Evolutionary conservation across 2,113 vertebrate species (phyloP).

Genomic region (Hepsetus odoe): DNA sequence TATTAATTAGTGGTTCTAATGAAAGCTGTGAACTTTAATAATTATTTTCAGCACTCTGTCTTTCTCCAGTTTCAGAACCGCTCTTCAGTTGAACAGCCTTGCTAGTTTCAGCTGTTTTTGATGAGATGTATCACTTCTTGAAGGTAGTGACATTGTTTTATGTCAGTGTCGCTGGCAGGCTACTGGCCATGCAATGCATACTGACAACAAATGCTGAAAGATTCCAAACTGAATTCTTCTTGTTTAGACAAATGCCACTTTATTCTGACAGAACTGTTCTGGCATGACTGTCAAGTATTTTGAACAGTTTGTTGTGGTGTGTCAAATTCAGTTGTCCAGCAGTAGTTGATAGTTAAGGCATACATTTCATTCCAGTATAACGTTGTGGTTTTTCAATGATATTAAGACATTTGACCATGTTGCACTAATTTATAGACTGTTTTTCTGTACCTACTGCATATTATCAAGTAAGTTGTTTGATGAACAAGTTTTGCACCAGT

Average conservation of each 20-base stretch:
- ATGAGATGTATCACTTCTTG: not conserved
- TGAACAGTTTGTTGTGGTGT: not conserved
- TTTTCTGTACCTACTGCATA: too few relatives aligned
- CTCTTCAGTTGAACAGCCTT: not conserved
- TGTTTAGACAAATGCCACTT: constrained; percentile 7
- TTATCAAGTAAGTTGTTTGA: too few relatives aligned
- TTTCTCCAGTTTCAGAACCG: not conserved
- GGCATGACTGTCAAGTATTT: not conserved
- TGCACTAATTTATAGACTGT: too few relatives aligned
- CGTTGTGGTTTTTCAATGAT: not conserved
- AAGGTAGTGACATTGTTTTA: not conserved
- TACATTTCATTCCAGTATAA: not conserved
- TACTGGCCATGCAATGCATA: not conserved
- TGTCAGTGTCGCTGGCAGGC: not conserved
- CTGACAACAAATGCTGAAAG: not conserved
- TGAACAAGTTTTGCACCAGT: too few relatives aligned
- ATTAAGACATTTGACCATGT: too few relatives aligned
- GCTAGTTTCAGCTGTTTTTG: not conserved
- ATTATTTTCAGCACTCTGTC: not conserved
- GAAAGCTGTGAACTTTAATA: not conserved
- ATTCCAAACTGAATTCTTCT: not conserved
- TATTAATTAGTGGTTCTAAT: too few relatives aligned
- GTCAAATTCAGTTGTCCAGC: not conserved
- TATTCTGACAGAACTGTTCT: not conserved
- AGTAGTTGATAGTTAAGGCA: not conserved